Conservation (phyloP, 2,888 invertebrate genomes). For the Eupithecia vulgata region DNA sequence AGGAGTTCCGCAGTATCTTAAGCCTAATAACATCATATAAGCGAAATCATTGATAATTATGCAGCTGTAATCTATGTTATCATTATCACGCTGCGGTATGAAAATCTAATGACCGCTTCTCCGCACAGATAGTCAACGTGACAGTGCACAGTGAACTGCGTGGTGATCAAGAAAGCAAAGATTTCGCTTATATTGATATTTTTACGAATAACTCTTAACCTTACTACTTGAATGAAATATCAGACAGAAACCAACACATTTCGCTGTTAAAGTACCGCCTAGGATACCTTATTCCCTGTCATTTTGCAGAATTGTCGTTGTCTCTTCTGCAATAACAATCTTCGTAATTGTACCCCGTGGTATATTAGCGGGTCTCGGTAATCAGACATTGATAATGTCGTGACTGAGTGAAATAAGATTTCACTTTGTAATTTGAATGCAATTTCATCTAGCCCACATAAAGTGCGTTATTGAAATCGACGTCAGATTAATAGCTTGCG, state of each 20-base stretch:
- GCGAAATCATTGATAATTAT: too few relatives aligned
- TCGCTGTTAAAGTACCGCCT: slow-evolving; percentile 48
- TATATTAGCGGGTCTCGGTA: slow-evolving; percentile 61
- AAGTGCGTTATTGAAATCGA: slow-evolving; percentile 58
- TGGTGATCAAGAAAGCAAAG: not conserved
- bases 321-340: slow-evolving; percentile 49
- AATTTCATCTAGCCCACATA: slow-evolving; percentile 51
- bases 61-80: too few relatives aligned
- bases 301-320: slow-evolving; percentile 59
- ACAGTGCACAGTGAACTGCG: too few relatives aligned
- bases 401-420: slow-evolving; percentile 66
- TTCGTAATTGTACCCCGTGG: slow-evolving; percentile 60
- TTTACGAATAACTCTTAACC: not conserved
- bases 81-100: too few relatives aligned
- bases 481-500: slow-evolving; percentile 58
- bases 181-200: not conserved
- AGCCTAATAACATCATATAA: too few relatives aligned
- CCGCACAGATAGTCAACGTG: too few relatives aligned
- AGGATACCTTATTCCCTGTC: slow-evolving; percentile 55
- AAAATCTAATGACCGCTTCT: too few relatives aligned
- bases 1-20: not conserved
- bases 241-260: slow-evolving; percentile 56
- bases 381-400: slow-evolving; percentile 63
- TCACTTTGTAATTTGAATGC: slow-evolving; percentile 55
- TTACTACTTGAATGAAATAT: slow-evolving; percentile 52